A percentile compares a stretch with the other conserved stretches of the same genome.
These are phyloP conservation scores for Phytoseiulus persimilis DNA, from an alignment of 2,888 invertebrate species.

Conservation along the genomic window DNA sequence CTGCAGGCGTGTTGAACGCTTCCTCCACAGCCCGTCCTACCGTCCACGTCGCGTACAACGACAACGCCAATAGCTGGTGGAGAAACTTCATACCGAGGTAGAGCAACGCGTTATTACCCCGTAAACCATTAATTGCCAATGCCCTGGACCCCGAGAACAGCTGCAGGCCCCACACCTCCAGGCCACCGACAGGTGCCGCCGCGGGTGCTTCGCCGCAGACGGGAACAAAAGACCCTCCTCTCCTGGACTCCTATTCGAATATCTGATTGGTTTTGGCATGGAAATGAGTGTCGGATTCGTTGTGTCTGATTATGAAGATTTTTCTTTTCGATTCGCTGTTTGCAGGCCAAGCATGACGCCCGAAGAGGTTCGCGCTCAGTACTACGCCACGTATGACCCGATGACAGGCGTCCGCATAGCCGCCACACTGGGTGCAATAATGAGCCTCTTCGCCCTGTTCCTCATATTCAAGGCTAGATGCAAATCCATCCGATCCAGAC, in stretches of 20 bases:
- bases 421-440: constrained; percentile 80
- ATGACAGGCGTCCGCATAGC: constrained; percentile 88
- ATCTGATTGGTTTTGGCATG: neutral
- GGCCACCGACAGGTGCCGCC: neutral
- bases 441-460: constrained; percentile 79
- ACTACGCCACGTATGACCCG: constrained; percentile 81
- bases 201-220: neutral
- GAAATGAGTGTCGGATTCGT: neutral
- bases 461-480: constrained; percentile 78
- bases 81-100: constrained; percentile 36
- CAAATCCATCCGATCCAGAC: constrained; percentile 47
- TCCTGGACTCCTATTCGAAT: neutral
- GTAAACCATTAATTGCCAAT: neutral
- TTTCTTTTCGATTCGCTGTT: neutral
- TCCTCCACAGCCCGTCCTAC: constrained; percentile 20
- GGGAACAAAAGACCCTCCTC: neutral
- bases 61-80: constrained; percentile 39
- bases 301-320: neutral
- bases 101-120: neutral
- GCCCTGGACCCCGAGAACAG: neutral
- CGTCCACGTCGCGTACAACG: constrained; percentile 37
- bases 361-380: constrained; percentile 51
- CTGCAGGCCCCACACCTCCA: neutral
- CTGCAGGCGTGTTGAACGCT: constrained; percentile 21
- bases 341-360: constrained; percentile 38